Evolutionary conservation across 1,140 invertebrate genomes (phyloP), one percentile per base, ranked within the genome.

Genomic region (Penaeus indicus): DNA sequence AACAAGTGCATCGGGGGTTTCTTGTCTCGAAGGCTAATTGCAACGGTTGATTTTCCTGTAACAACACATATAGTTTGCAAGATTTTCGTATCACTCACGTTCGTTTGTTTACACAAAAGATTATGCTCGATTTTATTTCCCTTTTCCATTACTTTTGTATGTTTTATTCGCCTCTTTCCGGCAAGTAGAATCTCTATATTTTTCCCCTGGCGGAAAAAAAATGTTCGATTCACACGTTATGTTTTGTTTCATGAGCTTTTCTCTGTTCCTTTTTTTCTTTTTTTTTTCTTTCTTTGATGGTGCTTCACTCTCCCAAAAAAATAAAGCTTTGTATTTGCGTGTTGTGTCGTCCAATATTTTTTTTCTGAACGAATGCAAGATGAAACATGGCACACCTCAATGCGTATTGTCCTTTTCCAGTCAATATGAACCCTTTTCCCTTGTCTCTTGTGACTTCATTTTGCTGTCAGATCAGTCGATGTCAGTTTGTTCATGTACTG

Each of bases 1-100:
- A 82, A 87, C 78, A 87, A 72, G 11, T 87, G 79, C 85, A 64
- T 81, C 64, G 85, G 80, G 85, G 85, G 64, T 27, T 47, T 22
- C 62, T 54, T 67, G 47, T 54, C 61, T 81, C 72, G 21, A 80
- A 82, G 38, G 78, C 85, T 80, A 63, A 67, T 69, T 87, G 85
- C 79, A 79, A 80, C 60, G 38, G 25, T 87, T 87, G 77, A 81
- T 87, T 87, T 87, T 47, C 78, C 62, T 61, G 62, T 81, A 67
- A 78, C 85, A 61, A 32, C 67, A 85, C 83, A 84, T 72, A 87
- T 60, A 60, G 47, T 80, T 61, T 82, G 78, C 79, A 63, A 77
- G 72, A 69, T 77, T 72, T 22, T 54, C 82, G 27, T n/a, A 25
- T 47, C 69, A 62, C 42, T 54, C 42, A 38, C 42, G 38, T 60